A percentile compares a stretch with the other conserved stretches of the same genome.
Conservation (phyloP, 2,113 vertebrate genomes). For the Nanorana parkeri region DNA sequence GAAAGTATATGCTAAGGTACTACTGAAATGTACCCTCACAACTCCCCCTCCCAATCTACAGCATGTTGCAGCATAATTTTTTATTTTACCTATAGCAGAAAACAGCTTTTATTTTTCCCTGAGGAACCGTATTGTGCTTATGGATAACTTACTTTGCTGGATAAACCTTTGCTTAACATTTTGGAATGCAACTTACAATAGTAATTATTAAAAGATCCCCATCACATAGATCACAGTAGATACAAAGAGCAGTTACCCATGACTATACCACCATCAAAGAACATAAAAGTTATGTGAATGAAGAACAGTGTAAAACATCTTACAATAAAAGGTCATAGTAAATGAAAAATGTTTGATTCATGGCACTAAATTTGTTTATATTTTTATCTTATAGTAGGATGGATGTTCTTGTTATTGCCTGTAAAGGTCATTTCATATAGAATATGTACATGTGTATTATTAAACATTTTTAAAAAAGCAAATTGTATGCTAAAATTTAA, state of each 20-base stretch:
- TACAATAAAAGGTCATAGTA: conserved; percentile 34
- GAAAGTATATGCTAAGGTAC: too few relatives aligned
- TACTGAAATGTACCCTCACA: too few relatives aligned
- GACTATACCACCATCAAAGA: neutral
- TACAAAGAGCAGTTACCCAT: too few relatives aligned
- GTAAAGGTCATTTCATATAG: neutral
- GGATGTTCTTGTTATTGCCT: neutral
- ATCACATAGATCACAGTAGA: neutral
- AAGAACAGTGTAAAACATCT: neutral
- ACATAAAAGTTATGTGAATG: neutral
- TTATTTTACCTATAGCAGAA: too few relatives aligned
- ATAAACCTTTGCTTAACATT: conserved; percentile 40
- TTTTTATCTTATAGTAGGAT: neutral
- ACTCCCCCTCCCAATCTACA: too few relatives aligned
- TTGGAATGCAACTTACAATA: neutral
- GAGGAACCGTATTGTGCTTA: too few relatives aligned
- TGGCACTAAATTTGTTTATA: neutral
- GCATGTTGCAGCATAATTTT: too few relatives aligned
- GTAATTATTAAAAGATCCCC: neutral
- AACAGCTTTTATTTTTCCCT: too few relatives aligned
- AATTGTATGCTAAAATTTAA: too few relatives aligned
- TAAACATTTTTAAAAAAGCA: neutral
- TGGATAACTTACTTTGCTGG: neutral
- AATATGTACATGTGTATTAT: neutral
- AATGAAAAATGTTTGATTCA: conserved; percentile 9